phyloP scores from a whole-genome alignment of 1,140 invertebrate genomes.

The Diorhabda elongata region DNA sequence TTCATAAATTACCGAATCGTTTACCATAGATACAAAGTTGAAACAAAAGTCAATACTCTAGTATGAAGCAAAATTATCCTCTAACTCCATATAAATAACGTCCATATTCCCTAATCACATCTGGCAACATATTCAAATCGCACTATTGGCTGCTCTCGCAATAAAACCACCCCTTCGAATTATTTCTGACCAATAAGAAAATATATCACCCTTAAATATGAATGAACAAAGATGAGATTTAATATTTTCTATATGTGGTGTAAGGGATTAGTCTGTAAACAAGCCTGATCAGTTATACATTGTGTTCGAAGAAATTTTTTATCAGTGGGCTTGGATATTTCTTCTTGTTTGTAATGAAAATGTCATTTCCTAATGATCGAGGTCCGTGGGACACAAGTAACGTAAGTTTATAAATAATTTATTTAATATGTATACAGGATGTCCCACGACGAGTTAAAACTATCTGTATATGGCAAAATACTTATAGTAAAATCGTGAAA shows the following conservation, averaged over 20 bases:
- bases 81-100: not conserved
- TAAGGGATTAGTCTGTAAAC: not conserved
- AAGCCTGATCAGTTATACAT: too few species aligned
- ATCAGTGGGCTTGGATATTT: not conserved
- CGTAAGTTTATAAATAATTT: slow-evolving; percentile 28
- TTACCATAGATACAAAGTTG: too few species aligned
- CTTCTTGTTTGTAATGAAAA: slow-evolving; percentile 39
- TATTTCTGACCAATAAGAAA: not conserved
- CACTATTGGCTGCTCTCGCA: slow-evolving; percentile 6
- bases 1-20: too few species aligned
- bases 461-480: too few species aligned
- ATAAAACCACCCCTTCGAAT: slow-evolving; percentile 21
- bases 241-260: not conserved
- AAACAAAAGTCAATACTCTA: slow-evolving; percentile 15
- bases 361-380: slow-evolving; percentile 43
- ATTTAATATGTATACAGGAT: not conserved
- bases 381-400: slow-evolving; percentile 41
- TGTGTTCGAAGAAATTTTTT: not conserved
- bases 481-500: too few species aligned
- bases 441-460: not conserved
- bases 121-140: slow-evolving; percentile 17
- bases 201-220: not conserved
- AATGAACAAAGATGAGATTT: not conserved
- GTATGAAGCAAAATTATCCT: not conserved
- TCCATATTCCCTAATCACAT: not conserved